These are phyloP conservation scores for Alviniconcha marisindica DNA, from an alignment of 1,140 invertebrate species.

Conservation along the genomic window DNA sequence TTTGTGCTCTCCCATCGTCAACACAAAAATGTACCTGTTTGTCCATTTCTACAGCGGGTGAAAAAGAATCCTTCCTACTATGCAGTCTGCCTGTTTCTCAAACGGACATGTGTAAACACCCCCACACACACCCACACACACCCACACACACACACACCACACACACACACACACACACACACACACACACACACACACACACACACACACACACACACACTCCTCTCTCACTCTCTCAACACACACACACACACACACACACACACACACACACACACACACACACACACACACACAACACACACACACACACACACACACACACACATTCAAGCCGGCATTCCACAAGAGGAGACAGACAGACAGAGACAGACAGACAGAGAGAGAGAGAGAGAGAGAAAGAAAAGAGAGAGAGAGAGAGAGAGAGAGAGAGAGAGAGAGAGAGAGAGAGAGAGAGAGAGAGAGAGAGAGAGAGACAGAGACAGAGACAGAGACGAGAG, in stretches of 20 bases:
- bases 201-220: no score
- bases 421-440: background rate
- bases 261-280: no score
- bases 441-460: background rate
- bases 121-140: background rate
- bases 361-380: background rate
- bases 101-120: no score
- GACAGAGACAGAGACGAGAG: background rate
- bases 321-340: background rate
- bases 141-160: no score
- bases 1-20: no score
- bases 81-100: no score
- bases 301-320: background rate
- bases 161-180: background rate
- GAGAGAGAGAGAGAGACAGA: background rate
- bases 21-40: no score
- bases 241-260: no score
- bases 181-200: slow-evolving; percentile 20
- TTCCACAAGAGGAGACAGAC: background rate
- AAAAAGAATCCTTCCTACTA: no score
- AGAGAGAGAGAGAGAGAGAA: background rate
- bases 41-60: no score
- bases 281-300: background rate
- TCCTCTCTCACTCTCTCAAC: no score
- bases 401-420: background rate